A percentile compares a stretch with the other conserved stretches of the same genome.
Evolutionary conservation across 2,113 vertebrate genomes (phyloP).

Genomic region (Vulpes vulpes): DNA sequence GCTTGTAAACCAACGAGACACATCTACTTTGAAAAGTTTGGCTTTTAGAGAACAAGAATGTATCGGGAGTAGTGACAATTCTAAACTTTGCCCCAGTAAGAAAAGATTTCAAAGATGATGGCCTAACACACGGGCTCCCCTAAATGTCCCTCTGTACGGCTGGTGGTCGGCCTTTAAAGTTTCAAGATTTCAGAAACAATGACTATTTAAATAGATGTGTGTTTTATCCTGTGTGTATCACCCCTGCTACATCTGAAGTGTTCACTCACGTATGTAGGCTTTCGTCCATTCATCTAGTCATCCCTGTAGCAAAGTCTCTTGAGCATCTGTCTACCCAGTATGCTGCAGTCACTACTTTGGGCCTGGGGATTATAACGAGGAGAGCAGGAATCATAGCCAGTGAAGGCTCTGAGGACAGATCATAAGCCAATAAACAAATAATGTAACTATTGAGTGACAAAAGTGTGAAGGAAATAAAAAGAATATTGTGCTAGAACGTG

Average conservation of each 20-base stretch:
- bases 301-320: not conserved
- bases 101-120: not conserved
- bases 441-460: not conserved
- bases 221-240: not conserved
- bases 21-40: not conserved
- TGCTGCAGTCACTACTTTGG: not conserved
- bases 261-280: not conserved
- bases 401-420: not conserved
- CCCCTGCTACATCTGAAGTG: not conserved
- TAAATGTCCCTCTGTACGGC: not conserved
- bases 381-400: not conserved
- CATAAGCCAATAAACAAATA: not conserved
- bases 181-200: not conserved
- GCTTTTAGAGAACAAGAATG: not conserved
- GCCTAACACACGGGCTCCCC: not conserved
- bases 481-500: not conserved
- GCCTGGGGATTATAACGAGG: not conserved
- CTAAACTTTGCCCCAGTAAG: not conserved
- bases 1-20: not conserved
- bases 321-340: not conserved
- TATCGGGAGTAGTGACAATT: not conserved
- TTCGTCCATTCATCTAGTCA: not conserved
- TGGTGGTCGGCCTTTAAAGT: not conserved
- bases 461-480: constrained; percentile 2
- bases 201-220: not conserved